phyloP scores from a whole-genome alignment of 2,797 vertebrate genomes.

The Epinephelus awoara region DNA sequence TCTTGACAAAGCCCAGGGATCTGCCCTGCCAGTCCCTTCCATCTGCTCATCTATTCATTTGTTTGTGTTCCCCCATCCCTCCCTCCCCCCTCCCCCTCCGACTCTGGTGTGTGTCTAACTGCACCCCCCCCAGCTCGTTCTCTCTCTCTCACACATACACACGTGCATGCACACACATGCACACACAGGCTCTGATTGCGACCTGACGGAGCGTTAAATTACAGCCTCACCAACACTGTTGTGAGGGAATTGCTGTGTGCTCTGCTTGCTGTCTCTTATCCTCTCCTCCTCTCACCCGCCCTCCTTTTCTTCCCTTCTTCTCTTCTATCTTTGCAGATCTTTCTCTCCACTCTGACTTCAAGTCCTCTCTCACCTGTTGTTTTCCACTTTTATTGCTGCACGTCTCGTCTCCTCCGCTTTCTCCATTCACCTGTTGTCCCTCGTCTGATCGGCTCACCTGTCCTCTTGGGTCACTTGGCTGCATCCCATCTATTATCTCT shows the following conservation, averaged over 20 bases:
- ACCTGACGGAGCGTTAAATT: conserved; percentile 83
- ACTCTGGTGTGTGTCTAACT: conserved; percentile 65
- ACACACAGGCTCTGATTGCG: conserved; percentile 71
- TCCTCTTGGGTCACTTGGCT: conserved; percentile 15
- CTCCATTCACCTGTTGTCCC: conserved; percentile 1
- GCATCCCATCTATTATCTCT: neutral
- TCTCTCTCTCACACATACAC: neutral
- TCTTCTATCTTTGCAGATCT: conserved; percentile 53
- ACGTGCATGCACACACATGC: conserved; percentile 32
- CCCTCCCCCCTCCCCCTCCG: conserved; percentile 13
- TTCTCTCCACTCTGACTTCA: conserved; percentile 29
- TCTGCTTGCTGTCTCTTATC: conserved; percentile 70
- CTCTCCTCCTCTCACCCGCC: conserved; percentile 48
- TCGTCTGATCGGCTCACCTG: conserved; percentile 1
- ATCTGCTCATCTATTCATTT: conserved; percentile 73
- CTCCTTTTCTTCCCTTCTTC: conserved; percentile 25
- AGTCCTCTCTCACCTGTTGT: conserved; percentile 60
- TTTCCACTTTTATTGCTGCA: conserved; percentile 24
- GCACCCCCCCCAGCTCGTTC: conserved; percentile 36
- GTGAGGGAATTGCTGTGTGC: conserved; percentile 72
- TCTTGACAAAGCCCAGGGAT: conserved; percentile 52
- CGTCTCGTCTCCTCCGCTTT: conserved; percentile 10
- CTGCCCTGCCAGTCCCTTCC: conserved; percentile 46
- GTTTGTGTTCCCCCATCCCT: conserved; percentile 45
- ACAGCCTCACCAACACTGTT: conserved; percentile 76